Evolutionary conservation across 2,113 vertebrate species (phyloP).

Genomic region (Naja naja): DNA sequence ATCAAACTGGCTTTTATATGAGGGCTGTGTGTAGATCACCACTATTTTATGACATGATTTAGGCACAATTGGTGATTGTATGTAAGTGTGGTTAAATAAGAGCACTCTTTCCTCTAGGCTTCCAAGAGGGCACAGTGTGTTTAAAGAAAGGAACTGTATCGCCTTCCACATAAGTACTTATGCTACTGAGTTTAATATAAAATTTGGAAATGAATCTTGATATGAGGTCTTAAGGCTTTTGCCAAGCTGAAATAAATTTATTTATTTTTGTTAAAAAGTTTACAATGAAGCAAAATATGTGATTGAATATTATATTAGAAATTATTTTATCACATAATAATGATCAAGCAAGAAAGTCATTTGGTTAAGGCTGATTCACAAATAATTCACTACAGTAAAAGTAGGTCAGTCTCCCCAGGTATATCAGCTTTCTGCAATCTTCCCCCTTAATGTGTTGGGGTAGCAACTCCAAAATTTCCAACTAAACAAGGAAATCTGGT

Average conservation of each 20-base stretch:
- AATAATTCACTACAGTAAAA: neutral
- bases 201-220: neutral
- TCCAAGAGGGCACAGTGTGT: neutral
- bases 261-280: neutral
- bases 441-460: neutral
- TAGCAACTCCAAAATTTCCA: neutral
- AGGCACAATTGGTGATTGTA: neutral
- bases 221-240: neutral
- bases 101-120: neutral
- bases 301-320: neutral
- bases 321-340: neutral
- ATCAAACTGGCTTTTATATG: neutral
- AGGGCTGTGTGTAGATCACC: too few species aligned
- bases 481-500: neutral
- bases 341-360: neutral
- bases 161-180: neutral
- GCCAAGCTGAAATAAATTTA: neutral
- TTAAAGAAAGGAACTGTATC: neutral
- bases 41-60: neutral
- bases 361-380: too few species aligned
- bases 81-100: neutral
- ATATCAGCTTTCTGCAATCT: neutral
- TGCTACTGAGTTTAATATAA: neutral
- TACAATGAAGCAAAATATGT: neutral
- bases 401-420: neutral